Conservation (phyloP, 2,888 invertebrate genomes). For the Ormyrus nitidulus region DNA sequence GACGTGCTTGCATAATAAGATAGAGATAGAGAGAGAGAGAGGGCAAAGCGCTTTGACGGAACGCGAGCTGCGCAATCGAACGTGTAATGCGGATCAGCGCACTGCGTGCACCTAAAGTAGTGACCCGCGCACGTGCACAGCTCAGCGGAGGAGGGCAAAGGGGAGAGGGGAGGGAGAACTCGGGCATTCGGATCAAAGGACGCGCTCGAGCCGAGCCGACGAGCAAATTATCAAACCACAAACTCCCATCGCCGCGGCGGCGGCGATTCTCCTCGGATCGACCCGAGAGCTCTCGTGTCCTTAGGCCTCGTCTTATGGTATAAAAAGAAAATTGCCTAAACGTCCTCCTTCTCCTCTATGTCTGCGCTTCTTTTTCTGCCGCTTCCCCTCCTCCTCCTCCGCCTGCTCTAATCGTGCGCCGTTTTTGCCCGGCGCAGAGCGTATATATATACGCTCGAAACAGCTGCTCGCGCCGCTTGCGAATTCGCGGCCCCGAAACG, state of each 20-base stretch:
- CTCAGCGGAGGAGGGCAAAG: not conserved
- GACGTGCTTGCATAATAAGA: not conserved
- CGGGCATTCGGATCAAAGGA: constrained; percentile 30
- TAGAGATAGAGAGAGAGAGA: not conserved
- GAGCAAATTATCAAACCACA: constrained; percentile 55
- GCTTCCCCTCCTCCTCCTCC: not conserved
- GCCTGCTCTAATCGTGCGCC: constrained; percentile 2
- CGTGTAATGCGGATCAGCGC: constrained; percentile 21
- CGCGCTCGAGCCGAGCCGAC: constrained; percentile 8
- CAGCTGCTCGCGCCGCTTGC: constrained; percentile 1
- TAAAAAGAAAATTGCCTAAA: constrained; percentile 53
- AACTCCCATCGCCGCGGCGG: constrained; percentile 44
- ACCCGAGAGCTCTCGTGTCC: constrained; percentile 16
- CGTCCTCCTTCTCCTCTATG: constrained; percentile 13
- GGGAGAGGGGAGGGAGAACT: not conserved
- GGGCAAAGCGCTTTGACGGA: not conserved
- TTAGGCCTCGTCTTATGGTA: constrained; percentile 26
- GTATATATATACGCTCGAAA: not conserved
- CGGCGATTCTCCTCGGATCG: constrained; percentile 35
- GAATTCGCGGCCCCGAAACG: not conserved
- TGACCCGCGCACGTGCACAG: not conserved
- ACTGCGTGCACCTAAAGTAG: not conserved
- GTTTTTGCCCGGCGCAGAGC: not conserved
- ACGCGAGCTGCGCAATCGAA: constrained; percentile 19
- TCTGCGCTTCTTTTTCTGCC: not conserved